These are phyloP conservation scores for Drosophila kikkawai DNA, from an alignment of 1,140 invertebrate genomes.

Conservation along the genomic window DNA sequence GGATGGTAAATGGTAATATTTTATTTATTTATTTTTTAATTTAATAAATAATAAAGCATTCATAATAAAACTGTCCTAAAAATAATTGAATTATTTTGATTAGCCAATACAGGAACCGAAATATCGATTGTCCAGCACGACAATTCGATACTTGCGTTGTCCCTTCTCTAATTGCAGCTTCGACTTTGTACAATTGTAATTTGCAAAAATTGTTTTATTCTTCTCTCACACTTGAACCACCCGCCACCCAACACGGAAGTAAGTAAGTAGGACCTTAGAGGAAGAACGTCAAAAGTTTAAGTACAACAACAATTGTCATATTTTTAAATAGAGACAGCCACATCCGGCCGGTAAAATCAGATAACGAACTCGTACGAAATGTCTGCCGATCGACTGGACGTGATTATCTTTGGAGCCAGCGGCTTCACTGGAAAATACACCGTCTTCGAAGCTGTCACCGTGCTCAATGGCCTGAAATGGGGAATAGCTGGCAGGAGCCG, in stretches of 20 bases:
- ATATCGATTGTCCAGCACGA: not conserved
- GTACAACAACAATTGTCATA: not conserved
- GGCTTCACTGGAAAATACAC: conserved; percentile 94
- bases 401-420: conserved; percentile 93
- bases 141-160: not conserved
- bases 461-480: conserved; percentile 85
- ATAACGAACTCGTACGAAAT: conserved; percentile 45
- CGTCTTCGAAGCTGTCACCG: conserved; percentile 87
- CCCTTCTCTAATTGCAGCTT: not conserved
- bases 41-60: no score
- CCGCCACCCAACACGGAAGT: not conserved
- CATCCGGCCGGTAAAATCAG: not conserved
- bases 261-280: not conserved
- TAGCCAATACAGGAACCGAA: not conserved
- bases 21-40: no score
- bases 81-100: no score
- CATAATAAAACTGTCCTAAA: no score
- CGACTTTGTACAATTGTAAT: not conserved
- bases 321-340: not conserved
- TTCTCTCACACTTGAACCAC: not conserved
- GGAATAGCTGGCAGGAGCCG: conserved; percentile 78
- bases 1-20: not conserved
- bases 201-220: not conserved
- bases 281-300: no score
- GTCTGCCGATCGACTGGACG: conserved; percentile 87